Evolutionary conservation across 2,888 invertebrate species (phyloP).

Genomic region (Phengaris arion): DNA sequence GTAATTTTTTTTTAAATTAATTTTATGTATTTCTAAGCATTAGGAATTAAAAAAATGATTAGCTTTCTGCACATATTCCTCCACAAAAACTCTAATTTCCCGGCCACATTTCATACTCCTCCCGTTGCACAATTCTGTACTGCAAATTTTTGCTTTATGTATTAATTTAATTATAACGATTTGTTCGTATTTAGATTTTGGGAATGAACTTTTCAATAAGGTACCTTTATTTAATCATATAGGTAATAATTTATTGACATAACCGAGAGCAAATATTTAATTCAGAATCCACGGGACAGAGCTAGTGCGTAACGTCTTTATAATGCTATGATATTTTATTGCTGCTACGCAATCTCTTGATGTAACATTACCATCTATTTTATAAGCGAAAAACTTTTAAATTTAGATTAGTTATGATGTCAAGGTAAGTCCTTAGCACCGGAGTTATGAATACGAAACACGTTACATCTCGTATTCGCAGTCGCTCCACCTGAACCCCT

Average conservation of each 20-base stretch:
- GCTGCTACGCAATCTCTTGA: neutral
- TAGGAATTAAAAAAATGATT: no score
- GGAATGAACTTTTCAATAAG: no score
- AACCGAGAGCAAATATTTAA: neutral
- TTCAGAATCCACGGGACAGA: neutral
- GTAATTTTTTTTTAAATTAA: no score
- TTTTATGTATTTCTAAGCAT: no score
- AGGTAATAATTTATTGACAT: neutral
- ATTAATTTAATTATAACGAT: no score
- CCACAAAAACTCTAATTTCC: no score
- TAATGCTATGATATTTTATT: neutral
- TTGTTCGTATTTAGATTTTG: no score
- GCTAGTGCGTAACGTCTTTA: neutral
- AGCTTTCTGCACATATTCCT: no score
- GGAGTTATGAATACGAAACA: constrained; percentile 2
- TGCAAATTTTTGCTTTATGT: no score
- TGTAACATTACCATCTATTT: constrained; percentile 16
- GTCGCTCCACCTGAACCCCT: neutral
- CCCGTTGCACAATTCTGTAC: no score
- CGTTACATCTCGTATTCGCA: neutral
- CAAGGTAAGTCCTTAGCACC: constrained; percentile 29
- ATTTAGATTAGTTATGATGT: constrained; percentile 14
- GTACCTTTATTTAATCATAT: no score
- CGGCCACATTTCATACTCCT: no score
- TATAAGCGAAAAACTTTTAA: constrained; percentile 13